phyloP scores from a whole-genome alignment of 2,888 invertebrate genomes.

The Cryptops parisi region DNA sequence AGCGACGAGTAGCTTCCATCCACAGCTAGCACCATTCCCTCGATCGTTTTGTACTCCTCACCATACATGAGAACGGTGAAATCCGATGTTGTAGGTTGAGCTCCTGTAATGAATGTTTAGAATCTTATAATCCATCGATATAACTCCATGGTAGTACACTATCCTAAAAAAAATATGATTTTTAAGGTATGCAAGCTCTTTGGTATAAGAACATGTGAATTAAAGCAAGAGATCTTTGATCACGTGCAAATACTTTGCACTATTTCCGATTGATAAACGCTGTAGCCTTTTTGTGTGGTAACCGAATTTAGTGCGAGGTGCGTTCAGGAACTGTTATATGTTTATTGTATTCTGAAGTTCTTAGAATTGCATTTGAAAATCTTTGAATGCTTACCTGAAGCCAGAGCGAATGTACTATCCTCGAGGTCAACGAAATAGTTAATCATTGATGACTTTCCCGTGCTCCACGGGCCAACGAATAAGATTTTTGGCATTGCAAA shows the following conservation, averaged over 20 bases:
- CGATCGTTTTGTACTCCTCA: conserved; percentile 22
- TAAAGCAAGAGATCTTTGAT: too few relatives aligned
- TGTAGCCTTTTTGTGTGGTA: too few relatives aligned
- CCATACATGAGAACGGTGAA: conserved; percentile 26
- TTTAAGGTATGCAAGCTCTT: too few relatives aligned
- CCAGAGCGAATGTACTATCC: conserved; percentile 18
- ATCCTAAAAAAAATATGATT: too few relatives aligned
- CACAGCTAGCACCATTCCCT: conserved; percentile 26
- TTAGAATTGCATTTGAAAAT: neutral
- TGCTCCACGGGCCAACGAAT: conserved; percentile 29
- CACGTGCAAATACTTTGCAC: too few relatives aligned
- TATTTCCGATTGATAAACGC: too few relatives aligned
- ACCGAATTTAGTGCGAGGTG: too few relatives aligned
- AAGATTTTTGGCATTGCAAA: conserved; percentile 26
- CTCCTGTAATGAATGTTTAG: conserved; percentile 21
- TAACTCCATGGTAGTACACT: too few relatives aligned
- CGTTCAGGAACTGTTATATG: too few relatives aligned
- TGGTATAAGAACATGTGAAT: too few relatives aligned
- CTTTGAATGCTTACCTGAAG: conserved; percentile 15
- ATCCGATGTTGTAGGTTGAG: conserved; percentile 29
- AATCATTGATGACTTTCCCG: conserved; percentile 28
- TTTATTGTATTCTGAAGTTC: too few relatives aligned
- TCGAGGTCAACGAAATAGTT: conserved; percentile 27
- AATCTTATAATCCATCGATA: neutral
- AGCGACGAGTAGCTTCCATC: conserved; percentile 24